Conservation (phyloP, 2,113 vertebrate genomes). For the Phoenicopterus ruber region DNA sequence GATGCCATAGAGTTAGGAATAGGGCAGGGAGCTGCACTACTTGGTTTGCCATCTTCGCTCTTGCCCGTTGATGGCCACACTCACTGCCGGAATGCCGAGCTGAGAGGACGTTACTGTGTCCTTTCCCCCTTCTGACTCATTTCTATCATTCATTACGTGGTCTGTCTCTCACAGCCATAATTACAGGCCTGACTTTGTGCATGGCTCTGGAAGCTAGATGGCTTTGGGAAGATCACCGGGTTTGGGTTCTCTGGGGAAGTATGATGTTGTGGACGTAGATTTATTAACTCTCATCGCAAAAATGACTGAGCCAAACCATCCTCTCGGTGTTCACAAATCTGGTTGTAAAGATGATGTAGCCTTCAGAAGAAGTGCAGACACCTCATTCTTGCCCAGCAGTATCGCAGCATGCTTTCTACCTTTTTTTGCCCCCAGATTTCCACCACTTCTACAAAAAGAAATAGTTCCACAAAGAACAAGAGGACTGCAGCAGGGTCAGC, state of each 20-base stretch:
- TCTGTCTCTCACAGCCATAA: neutral
- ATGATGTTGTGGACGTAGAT: neutral
- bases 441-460: neutral
- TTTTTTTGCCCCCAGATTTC: neutral
- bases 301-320: neutral
- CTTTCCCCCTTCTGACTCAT: neutral
- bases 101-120: neutral
- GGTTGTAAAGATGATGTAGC: neutral
- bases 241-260: neutral
- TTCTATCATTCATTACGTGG: neutral
- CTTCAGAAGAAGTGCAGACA: neutral
- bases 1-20: neutral
- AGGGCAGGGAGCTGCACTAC: neutral
- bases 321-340: neutral
- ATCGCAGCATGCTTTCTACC: neutral
- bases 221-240: neutral
- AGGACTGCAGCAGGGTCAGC: neutral
- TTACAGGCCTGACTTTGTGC: neutral
- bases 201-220: neutral
- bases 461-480: neutral
- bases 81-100: neutral
- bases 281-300: neutral
- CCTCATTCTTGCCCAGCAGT: neutral
- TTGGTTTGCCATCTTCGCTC: fast-evolving
- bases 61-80: neutral